phyloP scores from a whole-genome alignment of 2,113 vertebrate genomes.

The Todiramphus chloris region DNA sequence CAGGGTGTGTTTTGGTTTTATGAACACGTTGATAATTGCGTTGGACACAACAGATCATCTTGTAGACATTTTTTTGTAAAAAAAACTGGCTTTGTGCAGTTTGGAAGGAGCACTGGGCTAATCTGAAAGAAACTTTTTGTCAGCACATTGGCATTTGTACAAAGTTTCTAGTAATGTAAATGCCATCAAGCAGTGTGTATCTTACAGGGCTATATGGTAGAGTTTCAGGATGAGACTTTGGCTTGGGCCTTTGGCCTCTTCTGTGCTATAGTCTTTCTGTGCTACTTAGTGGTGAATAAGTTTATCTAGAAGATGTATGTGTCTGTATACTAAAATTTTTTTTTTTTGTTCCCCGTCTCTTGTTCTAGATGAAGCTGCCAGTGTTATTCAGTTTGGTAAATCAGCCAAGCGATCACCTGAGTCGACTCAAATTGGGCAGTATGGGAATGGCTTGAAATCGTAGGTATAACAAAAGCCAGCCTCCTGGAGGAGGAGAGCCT shows the following conservation, averaged over 20 bases:
- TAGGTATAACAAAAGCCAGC: slow-evolving; percentile 75
- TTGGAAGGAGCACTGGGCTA: background rate
- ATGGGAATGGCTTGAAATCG: slow-evolving; percentile 99
- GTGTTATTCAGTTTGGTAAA: slow-evolving; percentile 98
- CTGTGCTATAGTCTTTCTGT: background rate
- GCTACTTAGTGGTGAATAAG: background rate
- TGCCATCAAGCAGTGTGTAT: background rate
- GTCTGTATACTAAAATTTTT: background rate
- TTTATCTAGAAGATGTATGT: background rate
- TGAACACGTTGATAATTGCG: background rate
- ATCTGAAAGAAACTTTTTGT: background rate
- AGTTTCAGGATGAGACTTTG: background rate
- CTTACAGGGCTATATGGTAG: background rate
- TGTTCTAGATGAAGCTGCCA: slow-evolving; percentile 88
- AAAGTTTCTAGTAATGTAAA: background rate
- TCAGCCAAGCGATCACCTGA: slow-evolving; percentile 94
- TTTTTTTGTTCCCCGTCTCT: background rate
- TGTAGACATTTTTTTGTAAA: background rate
- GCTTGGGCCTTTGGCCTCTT: background rate
- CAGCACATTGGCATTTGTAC: background rate
- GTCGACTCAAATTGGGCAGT: slow-evolving; percentile 97
- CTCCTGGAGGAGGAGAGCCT: background rate
- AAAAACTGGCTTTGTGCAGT: accelerated
- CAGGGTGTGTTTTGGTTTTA: background rate
- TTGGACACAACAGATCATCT: background rate